phyloP scores from a whole-genome alignment of 2,888 invertebrate species.

The Drosophila ochracea region DNA sequence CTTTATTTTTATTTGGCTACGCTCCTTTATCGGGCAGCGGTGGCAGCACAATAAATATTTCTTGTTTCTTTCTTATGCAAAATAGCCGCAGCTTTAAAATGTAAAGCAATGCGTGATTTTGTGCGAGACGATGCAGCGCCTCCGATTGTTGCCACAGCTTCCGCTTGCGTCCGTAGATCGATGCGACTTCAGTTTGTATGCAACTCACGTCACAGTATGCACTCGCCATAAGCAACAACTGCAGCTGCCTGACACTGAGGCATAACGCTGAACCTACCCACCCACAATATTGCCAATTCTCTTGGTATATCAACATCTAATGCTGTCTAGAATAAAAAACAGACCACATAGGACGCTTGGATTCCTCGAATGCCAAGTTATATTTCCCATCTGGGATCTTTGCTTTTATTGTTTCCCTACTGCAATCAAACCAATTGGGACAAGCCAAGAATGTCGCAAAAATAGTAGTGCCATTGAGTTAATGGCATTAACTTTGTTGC shows the following conservation, averaged over 20 bases:
- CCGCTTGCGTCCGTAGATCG: slow-evolving; percentile 18
- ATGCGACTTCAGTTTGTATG: slow-evolving; percentile 24
- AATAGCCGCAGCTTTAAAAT: slow-evolving; percentile 40
- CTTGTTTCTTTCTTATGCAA: slow-evolving; percentile 69
- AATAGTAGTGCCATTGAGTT: not conserved
- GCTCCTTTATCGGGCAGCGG: slow-evolving; percentile 43
- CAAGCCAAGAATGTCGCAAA: not conserved
- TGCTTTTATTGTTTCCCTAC: not conserved
- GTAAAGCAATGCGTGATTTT: slow-evolving; percentile 18
- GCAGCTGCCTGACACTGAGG: slow-evolving; percentile 17
- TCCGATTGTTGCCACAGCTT: slow-evolving; percentile 38
- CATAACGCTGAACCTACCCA: slow-evolving; percentile 6
- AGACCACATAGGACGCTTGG: not conserved
- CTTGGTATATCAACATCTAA: slow-evolving; percentile 7
- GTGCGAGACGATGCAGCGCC: slow-evolving; percentile 3
- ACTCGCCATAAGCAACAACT: slow-evolving; percentile 23
- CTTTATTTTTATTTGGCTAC: slow-evolving; percentile 27
- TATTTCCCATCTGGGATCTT: not conserved
- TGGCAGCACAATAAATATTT: slow-evolving; percentile 47
- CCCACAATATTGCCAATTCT: not conserved
- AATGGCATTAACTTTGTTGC: not conserved
- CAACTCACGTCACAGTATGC: slow-evolving; percentile 40
- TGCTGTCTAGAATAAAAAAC: not conserved
- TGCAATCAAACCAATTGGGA: not conserved
- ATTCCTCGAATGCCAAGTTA: not conserved